Conservation (phyloP, 2,888 invertebrate species). For the Cinara cedri region DNA sequence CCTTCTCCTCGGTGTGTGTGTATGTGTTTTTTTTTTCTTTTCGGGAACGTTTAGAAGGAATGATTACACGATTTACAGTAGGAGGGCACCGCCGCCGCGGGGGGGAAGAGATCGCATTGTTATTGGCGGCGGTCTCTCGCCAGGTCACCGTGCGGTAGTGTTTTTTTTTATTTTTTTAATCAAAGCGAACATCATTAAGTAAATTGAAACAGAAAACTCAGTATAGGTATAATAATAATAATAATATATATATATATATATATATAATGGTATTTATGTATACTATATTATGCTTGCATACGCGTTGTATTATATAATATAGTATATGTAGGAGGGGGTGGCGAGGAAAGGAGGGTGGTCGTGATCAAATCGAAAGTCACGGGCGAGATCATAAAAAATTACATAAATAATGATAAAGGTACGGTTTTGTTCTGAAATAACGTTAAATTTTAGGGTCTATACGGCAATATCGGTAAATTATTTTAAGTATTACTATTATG, state of each 20-base stretch:
- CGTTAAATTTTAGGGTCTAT: conserved; percentile 1
- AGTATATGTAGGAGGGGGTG: background rate
- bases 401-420: background rate
- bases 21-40: conserved; percentile 16
- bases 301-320: background rate
- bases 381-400: background rate
- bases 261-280: background rate
- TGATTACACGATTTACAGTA: conserved; percentile 51
- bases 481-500: background rate
- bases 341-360: no score
- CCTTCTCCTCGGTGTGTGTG: conserved; percentile 5
- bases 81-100: conserved; percentile 25
- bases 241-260: background rate
- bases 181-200: conserved; percentile 52
- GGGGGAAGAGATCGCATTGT: conserved; percentile 40
- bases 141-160: conserved; percentile 10
- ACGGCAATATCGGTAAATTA: background rate
- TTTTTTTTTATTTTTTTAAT: conserved; percentile 35
- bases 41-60: conserved; percentile 45
- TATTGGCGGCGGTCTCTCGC: conserved; percentile 25
- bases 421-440: background rate
- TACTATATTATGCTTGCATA: background rate
- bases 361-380: conserved; percentile 23
- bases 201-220: conserved; percentile 49
- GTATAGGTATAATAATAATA: conserved; percentile 21